Evolutionary conservation across 2,888 invertebrate genomes (phyloP), one percentile per base, ranked within the genome.

Genomic region (Erannis defoliaria): DNA sequence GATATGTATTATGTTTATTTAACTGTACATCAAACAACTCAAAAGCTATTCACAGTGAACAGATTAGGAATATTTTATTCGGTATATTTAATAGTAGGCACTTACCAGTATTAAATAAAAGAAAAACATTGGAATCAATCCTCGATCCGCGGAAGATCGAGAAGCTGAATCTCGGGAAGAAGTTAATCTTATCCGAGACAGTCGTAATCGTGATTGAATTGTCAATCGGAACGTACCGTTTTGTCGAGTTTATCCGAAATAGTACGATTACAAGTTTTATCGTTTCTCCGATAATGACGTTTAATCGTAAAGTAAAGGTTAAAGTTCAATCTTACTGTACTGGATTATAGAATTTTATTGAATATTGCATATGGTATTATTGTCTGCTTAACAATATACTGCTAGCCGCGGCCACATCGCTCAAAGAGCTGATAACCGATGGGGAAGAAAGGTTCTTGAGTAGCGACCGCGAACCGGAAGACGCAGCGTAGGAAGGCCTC

Each of bases 211-310:
- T 64, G 68, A 73, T 69, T 73, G 67, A 75, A 77, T 67, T 68
- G 67, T 71, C 64, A 67, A 67, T 60, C 59, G 63, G 66, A 57
- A 57, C 62, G 53, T 37, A 62, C 56, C 53, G 57, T 63, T 66
- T 73, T 71, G 74, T 75, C 73, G 69, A 71, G 68, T 78, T 80
- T 78, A 77, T 79, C 74, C 72, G 64, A 67, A 77, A 77, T 70
- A 67, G 71, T 70, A 54, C 66, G 55, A 62, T 62, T 70, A 66
- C 68, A 66, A 78, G 67, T 76, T 84, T 84, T 80, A 85, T 78
- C 73, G 79, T 73, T 78, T 82, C 75, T 72, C 76, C 84, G 68
- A 82, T 84, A 82, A 76, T 76, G 70, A 77, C 70, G 74, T 80
- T 66, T 78, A 75, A 77, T 76, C 73, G 75, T 78, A 76, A 80